Conservation (phyloP, 2,888 invertebrate species). For the Ypsolopha scabrella region DNA sequence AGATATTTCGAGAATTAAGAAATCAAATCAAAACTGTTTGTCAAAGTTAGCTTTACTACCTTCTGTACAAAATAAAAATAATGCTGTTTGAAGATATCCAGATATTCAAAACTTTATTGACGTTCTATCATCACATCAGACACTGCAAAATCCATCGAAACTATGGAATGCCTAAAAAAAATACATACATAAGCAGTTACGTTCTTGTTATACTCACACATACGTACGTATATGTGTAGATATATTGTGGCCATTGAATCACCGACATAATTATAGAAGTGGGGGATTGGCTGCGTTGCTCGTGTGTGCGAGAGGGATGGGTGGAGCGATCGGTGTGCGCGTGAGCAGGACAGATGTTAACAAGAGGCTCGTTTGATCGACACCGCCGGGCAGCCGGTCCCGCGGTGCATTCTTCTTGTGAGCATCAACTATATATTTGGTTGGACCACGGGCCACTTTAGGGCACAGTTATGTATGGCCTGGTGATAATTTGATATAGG, state of each 20-base stretch:
- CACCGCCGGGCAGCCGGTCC: constrained; percentile 58
- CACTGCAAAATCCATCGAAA: constrained; percentile 5
- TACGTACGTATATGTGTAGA: constrained; percentile 46
- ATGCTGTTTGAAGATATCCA: too few species aligned
- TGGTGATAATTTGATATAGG: constrained; percentile 6
- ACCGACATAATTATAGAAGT: constrained; percentile 71
- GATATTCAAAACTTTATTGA: too few species aligned
- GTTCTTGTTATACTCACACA: constrained; percentile 57
- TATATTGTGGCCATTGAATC: constrained; percentile 70
- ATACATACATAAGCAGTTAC: constrained; percentile 51
- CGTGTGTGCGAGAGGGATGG: constrained; percentile 41
- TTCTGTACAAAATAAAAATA: too few species aligned
- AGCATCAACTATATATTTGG: constrained; percentile 68
- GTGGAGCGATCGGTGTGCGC: constrained; percentile 26
- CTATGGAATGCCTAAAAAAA: constrained; percentile 5
- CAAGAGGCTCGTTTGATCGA: constrained; percentile 70
- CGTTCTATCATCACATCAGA: neutral
- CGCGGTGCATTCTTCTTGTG: constrained; percentile 67
- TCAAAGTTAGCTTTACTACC: too few species aligned
- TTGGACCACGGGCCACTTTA: constrained; percentile 29
- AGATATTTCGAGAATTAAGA: too few species aligned
- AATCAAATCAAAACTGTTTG: too few species aligned
- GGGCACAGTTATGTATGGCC: constrained; percentile 42
- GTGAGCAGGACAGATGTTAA: constrained; percentile 52
- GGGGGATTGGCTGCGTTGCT: constrained; percentile 69